These are phyloP conservation scores for Stylophora pistillata DNA, from an alignment of 64 coral and sea anemone species.

Conservation along the genomic window DNA sequence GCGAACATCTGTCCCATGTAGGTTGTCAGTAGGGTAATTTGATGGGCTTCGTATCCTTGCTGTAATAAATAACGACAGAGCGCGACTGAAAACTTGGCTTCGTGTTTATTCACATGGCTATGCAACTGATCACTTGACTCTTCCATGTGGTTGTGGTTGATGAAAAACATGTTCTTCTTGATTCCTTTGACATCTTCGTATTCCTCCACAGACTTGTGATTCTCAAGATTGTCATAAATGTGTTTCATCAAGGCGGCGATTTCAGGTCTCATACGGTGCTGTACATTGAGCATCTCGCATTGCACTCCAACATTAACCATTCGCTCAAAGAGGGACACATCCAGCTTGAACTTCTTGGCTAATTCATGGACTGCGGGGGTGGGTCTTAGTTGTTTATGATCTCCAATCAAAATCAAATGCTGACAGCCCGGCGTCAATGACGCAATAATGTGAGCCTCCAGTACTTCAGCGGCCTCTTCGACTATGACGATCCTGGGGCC, in stretches of 20 bases:
- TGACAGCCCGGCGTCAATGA: slow-evolving; percentile 69
- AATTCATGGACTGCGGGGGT: slow-evolving; percentile 69
- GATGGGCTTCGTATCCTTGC: slow-evolving; percentile 66
- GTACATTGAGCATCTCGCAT: slow-evolving; percentile 62
- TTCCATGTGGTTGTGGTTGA: slow-evolving; percentile 54
- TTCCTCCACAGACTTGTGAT: slow-evolving; percentile 49
- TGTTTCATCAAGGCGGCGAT: slow-evolving; percentile 76
- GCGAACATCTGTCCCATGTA: slow-evolving; percentile 84
- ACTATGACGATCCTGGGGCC: slow-evolving; percentile 9
- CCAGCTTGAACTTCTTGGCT: slow-evolving; percentile 58
- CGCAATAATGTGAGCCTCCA: slow-evolving; percentile 73
- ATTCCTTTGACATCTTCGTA: slow-evolving; percentile 82
- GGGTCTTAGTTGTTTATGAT: slow-evolving; percentile 89
- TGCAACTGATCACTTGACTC: no score
- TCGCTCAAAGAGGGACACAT: slow-evolving; percentile 92
- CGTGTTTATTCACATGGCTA: slow-evolving; percentile 78
- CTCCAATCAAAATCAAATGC: slow-evolving; percentile 89
- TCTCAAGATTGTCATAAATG: slow-evolving; percentile 83
- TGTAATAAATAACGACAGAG: slow-evolving; percentile 76
- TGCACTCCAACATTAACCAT: slow-evolving; percentile 73
- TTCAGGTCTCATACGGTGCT: slow-evolving; percentile 94
- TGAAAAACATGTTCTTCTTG: slow-evolving; percentile 80
- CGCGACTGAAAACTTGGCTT: slow-evolving; percentile 71
- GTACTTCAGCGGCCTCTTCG: slow-evolving; percentile 53
- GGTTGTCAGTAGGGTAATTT: slow-evolving; percentile 80